Base-by-base conservation (phyloP, 64 coral and sea anemone genomes). In the Montipora capricornis region DNA sequence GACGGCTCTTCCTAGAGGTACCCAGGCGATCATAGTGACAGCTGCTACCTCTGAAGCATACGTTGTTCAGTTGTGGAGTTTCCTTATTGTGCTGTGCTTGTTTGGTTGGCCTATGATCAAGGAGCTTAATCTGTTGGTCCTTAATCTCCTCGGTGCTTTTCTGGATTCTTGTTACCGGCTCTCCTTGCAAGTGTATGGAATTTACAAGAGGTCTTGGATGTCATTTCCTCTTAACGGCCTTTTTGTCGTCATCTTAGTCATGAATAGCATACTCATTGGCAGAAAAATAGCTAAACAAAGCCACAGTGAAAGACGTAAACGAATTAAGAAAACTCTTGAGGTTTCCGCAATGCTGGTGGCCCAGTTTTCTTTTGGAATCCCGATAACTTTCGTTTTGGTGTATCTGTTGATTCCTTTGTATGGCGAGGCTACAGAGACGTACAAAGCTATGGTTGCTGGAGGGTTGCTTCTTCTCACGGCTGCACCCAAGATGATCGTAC, bases 191-290 rank as follows among this genome's bases (percentile, higher is more conserved):
- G 68, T 93, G 14, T 96, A 74, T 70, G 95, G 79, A 1, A 85
- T 96, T n/a, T 96, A 96, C 80, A 80, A 92, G 17, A 89, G 22
- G 13, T 37, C 47, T 17, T 96, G 95, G 95, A 96, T 87, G 95
- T 80, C 73, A 0, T 94, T 82, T 11, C 95, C 95, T 55, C 81
- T 94, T 0, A 94, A 94, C 52, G 92, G 19, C 45, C 70, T 96
- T 14, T 87, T 91, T 45, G n/a, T 55, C 17, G 5, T 24, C 4
- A 59, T 94, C 16, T 78, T 94, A 47, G 0, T 91, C 0, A 80
- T 91, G 24, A 96, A 94, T 9, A 57, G 52, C 22, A 16, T 90
- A 1, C 47, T 91, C 14, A 60, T 96, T 4, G 87, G 73, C 17
- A 93, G 88, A 91, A 29, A 59, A 58, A 50, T 93, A 70, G 49